Conservation (phyloP, 2,113 vertebrate species). For the Anas platyrhynchos region DNA sequence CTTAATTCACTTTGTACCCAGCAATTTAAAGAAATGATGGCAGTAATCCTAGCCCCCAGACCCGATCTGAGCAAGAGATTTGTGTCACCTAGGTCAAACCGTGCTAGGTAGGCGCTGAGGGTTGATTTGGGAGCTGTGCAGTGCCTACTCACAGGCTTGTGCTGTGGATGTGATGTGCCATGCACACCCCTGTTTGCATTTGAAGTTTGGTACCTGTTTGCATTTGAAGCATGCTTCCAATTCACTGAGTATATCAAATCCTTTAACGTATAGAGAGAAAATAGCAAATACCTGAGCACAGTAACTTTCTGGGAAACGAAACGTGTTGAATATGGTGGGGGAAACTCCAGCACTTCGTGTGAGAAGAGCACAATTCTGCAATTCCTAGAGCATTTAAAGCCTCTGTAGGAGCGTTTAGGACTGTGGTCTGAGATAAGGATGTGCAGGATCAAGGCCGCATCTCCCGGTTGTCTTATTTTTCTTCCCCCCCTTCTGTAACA, state of each 20-base stretch:
- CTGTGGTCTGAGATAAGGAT: background rate
- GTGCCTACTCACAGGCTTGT: slow-evolving; percentile 16
- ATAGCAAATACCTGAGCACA: background rate
- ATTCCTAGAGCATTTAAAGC: background rate
- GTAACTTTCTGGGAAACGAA: background rate
- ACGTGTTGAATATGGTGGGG: background rate
- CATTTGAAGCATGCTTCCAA: background rate
- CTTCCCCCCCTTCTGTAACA: background rate
- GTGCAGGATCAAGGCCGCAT: background rate
- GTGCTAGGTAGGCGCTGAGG: background rate
- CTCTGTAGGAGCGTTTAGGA: background rate
- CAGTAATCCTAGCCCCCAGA: background rate
- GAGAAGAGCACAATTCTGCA: background rate
- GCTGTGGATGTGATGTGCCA: background rate
- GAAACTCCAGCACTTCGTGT: background rate
- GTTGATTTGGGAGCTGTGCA: background rate
- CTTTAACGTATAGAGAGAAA: background rate
- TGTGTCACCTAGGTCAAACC: background rate
- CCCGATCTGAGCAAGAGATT: background rate
- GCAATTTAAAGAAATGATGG: background rate
- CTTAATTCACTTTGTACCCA: background rate
- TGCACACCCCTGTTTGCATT: background rate
- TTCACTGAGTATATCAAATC: slow-evolving; percentile 26
- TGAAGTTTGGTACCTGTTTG: background rate
- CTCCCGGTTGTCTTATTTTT: background rate